Evolutionary conservation across 1,140 invertebrate genomes (phyloP).

Genomic region (Pantala flavescens): DNA sequence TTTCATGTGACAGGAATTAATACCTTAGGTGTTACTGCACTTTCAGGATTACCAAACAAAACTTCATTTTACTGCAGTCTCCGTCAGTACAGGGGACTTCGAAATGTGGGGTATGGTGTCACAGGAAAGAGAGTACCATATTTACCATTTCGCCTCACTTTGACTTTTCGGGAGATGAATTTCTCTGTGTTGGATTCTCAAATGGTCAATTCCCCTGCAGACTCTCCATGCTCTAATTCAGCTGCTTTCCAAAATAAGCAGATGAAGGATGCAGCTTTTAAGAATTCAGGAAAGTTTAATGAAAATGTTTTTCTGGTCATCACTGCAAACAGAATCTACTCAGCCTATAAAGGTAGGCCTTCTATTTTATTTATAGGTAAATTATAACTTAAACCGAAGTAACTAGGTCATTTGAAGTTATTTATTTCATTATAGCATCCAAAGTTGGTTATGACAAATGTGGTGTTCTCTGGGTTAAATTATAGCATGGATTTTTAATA

Average conservation of each 20-base stretch:
- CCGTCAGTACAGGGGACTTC: conserved; percentile 41
- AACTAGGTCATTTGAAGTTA: too few relatives aligned
- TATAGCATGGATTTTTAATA: too few relatives aligned
- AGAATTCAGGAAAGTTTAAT: neutral
- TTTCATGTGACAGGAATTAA: too few relatives aligned
- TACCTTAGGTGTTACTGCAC: neutral
- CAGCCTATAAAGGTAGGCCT: conserved; percentile 60
- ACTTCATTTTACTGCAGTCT: conserved; percentile 38
- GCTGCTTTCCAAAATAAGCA: conserved; percentile 22
- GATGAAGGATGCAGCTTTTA: conserved; percentile 25
- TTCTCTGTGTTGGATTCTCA: neutral
- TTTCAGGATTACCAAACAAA: conserved; percentile 19
- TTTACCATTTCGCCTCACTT: conserved; percentile 59
- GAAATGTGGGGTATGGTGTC: conserved; percentile 45
- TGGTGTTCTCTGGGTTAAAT: too few relatives aligned
- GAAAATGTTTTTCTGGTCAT: conserved; percentile 50
- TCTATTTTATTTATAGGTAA: too few relatives aligned
- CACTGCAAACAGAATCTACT: conserved; percentile 56
- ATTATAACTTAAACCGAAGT: too few relatives aligned
- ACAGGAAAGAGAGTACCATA: conserved; percentile 48
- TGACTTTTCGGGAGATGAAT: conserved; percentile 42
- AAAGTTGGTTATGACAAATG: too few relatives aligned
- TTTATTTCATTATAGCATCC: too few relatives aligned
- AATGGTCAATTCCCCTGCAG: conserved; percentile 22
- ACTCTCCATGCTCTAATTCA: conserved; percentile 10